These are phyloP conservation scores for Microplitis manilae DNA, from an alignment of 2,888 invertebrate genomes.

Conservation along the genomic window DNA sequence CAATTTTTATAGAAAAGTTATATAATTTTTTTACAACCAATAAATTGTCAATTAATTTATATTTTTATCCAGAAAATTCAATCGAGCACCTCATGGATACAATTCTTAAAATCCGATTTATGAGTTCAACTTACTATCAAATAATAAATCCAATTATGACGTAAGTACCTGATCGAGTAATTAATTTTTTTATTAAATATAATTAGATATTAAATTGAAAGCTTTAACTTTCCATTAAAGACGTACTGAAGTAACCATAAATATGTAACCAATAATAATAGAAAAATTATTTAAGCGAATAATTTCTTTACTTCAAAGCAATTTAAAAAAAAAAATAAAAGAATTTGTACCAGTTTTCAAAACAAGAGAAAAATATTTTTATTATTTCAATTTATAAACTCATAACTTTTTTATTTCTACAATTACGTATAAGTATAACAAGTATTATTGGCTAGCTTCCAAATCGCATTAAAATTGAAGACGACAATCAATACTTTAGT, in stretches of 20 bases:
- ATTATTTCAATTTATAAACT: not conserved
- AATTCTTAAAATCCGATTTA: constrained; percentile 64
- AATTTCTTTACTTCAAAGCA: not conserved
- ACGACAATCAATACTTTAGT: not conserved
- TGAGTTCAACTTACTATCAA: constrained; percentile 60
- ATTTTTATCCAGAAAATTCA: constrained; percentile 62
- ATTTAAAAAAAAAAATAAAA: not conserved
- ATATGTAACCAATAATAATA: not conserved
- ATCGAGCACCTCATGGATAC: constrained; percentile 66
- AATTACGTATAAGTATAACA: not conserved
- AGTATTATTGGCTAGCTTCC: not conserved
- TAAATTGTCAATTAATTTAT: not conserved
- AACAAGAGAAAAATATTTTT: not conserved
- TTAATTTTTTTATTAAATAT: not conserved
- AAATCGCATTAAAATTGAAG: not conserved
- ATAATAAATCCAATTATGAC: constrained; percentile 66
- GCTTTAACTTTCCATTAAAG: not conserved
- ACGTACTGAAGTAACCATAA: not conserved
- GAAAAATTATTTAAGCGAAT: not conserved
- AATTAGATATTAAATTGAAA: not conserved
- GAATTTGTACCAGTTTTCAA: too few species aligned
- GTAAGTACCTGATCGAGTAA: constrained; percentile 58
- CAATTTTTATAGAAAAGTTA: too few species aligned
- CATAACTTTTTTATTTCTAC: not conserved
- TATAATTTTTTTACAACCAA: too few species aligned